Percentiles rank a stretch among this genome's conserved stretches.
phyloP scores from a whole-genome alignment of 2,113 vertebrate genomes.

The Prietella phreatophila region DNA sequence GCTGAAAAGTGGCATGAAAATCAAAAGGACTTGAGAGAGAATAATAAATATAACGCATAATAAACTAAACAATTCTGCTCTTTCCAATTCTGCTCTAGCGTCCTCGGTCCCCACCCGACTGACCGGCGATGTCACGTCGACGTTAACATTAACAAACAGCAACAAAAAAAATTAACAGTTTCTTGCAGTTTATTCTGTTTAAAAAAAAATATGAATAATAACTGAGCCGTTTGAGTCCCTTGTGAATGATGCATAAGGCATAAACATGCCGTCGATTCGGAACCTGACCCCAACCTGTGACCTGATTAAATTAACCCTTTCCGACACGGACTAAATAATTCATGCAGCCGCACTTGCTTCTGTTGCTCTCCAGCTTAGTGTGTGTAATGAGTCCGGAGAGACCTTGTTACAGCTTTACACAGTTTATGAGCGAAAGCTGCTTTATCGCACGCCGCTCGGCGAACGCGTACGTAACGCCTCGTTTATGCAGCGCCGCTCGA shows the following conservation, averaged over 20 bases:
- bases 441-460: conserved; percentile 6
- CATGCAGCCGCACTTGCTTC: conserved; percentile 26
- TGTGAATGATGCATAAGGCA: background rate
- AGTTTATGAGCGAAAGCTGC: conserved; percentile 40
- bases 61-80: background rate
- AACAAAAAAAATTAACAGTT: background rate
- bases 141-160: conserved; percentile 14
- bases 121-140: background rate
- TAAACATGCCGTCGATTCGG: background rate
- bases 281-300: conserved; percentile 39
- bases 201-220: conserved; percentile 14
- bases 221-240: background rate
- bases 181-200: conserved; percentile 7
- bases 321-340: conserved; percentile 47
- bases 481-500: background rate
- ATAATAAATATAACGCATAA: background rate
- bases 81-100: background rate
- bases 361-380: conserved; percentile 47
- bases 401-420: conserved; percentile 33
- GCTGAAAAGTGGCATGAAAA: no score
- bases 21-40: background rate
- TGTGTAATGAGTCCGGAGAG: conserved; percentile 45
- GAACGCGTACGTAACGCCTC: background rate
- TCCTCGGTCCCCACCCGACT: background rate
- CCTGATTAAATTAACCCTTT: conserved; percentile 49